Conservation (phyloP, 1,140 invertebrate species). For the Heliconius himera region DNA sequence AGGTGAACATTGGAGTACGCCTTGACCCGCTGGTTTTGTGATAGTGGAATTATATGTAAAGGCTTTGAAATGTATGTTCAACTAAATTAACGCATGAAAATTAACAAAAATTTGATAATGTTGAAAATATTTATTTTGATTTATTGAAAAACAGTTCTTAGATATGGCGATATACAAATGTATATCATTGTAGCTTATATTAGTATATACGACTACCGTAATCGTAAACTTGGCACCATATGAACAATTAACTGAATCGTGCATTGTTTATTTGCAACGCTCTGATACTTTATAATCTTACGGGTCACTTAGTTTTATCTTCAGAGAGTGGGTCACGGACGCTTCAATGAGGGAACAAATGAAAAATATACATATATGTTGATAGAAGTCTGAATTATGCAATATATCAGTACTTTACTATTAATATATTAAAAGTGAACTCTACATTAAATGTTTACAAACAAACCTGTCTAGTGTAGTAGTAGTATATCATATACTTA, state of each 20-base stretch:
- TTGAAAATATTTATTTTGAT: not conserved
- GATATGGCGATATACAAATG: not conserved
- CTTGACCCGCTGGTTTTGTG: constrained; percentile 38
- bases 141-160: not conserved
- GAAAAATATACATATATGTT: not conserved
- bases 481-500: not conserved
- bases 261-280: constrained; percentile 36
- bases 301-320: constrained; percentile 30
- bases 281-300: constrained; percentile 26
- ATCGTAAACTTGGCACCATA: constrained; percentile 44
- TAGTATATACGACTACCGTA: constrained; percentile 34
- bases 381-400: not conserved
- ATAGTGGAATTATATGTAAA: constrained; percentile 9
- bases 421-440: not conserved
- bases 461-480: not conserved
- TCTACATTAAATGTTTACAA: not conserved
- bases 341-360: constrained; percentile 10
- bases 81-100: constrained; percentile 1
- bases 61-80: not conserved
- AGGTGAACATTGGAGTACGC: constrained; percentile 26
- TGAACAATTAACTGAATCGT: constrained; percentile 30
- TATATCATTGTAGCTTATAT: constrained; percentile 14
- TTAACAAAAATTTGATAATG: not conserved
- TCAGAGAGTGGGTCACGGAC: constrained; percentile 33
- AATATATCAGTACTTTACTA: not conserved